Percentiles rank a stretch among this genome's conserved stretches.
phyloP scores from a whole-genome alignment of 2,113 vertebrate genomes.

The Albula goreensis region DNA sequence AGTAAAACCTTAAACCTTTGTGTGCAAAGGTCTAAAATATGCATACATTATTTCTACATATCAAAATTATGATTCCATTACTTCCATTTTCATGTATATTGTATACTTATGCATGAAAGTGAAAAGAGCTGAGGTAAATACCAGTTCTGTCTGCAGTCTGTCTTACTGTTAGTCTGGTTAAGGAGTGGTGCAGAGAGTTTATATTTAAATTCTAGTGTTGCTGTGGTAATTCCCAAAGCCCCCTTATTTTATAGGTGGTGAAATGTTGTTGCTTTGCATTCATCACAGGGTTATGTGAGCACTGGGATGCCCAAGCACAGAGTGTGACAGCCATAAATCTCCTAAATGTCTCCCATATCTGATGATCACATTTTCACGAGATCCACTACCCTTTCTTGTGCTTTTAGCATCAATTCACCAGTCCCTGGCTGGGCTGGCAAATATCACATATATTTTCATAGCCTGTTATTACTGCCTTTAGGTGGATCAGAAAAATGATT shows the following conservation, averaged over 20 bases:
- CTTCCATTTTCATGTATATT: too few species aligned
- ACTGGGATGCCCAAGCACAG: not conserved
- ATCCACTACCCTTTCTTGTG: not conserved
- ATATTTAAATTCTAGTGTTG: not conserved
- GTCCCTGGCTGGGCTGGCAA: not conserved
- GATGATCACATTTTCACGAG: not conserved
- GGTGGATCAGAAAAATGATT: not conserved
- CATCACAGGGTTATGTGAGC: not conserved
- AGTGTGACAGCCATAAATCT: not conserved
- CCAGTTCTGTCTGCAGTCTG: too few species aligned
- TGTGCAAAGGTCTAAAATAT: too few species aligned
- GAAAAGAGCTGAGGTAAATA: too few species aligned
- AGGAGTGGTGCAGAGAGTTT: not conserved
- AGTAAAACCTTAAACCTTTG: too few species aligned
- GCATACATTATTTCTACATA: too few species aligned
- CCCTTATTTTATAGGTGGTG: not conserved
- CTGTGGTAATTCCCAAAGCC: not conserved
- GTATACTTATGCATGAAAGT: too few species aligned
- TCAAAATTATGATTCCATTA: too few species aligned
- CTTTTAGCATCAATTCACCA: not conserved
- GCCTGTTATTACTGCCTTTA: not conserved
- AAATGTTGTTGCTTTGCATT: not conserved
- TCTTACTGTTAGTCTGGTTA: not conserved
- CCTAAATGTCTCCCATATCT: not conserved
- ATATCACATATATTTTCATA: not conserved